Evolutionary conservation across 2,888 invertebrate species (phyloP).

Genomic region (Fragum sueziense): DNA sequence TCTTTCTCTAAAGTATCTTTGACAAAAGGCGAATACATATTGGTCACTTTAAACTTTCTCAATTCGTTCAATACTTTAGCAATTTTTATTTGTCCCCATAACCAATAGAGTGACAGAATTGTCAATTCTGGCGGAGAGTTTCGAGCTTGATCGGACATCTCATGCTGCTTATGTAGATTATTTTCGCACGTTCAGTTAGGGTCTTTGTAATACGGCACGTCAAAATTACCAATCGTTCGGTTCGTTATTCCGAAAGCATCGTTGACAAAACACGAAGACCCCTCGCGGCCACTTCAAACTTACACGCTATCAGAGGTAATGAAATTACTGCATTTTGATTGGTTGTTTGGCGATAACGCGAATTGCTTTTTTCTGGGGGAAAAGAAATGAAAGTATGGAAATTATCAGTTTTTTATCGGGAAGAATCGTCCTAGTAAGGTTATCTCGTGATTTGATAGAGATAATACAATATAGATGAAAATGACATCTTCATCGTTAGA

Average conservation of each 20-base stretch:
- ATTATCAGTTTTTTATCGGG: constrained; percentile 1
- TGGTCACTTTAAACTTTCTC: too few species aligned
- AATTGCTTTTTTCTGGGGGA: constrained; percentile 18
- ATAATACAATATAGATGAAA: too few species aligned
- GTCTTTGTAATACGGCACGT: constrained; percentile 19
- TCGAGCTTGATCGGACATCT: too few species aligned
- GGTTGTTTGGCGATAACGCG: constrained; percentile 41
- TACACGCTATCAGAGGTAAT: constrained; percentile 42
- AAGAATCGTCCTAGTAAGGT: neutral
- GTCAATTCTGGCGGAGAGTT: too few species aligned
- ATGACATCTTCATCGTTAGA: too few species aligned
- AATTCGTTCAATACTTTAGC: too few species aligned
- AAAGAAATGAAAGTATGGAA: constrained; percentile 3
- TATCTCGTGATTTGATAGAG: neutral
- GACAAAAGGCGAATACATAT: too few species aligned
- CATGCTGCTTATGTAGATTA: too few species aligned
- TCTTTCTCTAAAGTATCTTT: too few species aligned
- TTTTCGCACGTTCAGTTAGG: too few species aligned
- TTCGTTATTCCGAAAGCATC: constrained; percentile 58
- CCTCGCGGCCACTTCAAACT: constrained; percentile 50
- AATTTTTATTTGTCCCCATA: too few species aligned
- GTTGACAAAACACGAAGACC: constrained; percentile 44
- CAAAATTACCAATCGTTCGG: constrained; percentile 52
- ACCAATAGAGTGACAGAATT: too few species aligned
- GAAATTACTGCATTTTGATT: constrained; percentile 56